phyloP scores from a whole-genome alignment of 2,113 vertebrate genomes.

The Eublepharis macularius region DNA sequence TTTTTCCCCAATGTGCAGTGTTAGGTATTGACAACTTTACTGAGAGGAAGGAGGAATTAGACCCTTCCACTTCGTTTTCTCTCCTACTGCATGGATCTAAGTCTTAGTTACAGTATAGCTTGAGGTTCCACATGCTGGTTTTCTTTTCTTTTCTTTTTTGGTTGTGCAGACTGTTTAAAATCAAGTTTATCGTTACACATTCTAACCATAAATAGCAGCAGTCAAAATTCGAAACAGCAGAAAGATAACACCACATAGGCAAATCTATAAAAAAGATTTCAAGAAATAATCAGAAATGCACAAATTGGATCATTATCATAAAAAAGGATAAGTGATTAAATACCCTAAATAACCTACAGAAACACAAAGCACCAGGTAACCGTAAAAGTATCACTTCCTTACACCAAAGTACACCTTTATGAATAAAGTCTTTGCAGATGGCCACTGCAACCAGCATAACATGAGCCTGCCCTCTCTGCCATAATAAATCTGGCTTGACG shows the following conservation, averaged over 20 bases:
- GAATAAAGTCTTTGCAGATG: neutral
- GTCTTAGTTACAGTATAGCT: neutral
- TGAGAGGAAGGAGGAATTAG: neutral
- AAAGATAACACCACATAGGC: neutral
- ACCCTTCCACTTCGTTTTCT: neutral
- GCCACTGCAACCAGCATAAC: neutral
- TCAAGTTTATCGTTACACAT: neutral
- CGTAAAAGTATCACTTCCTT: conserved; percentile 2
- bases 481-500: conserved; percentile 29
- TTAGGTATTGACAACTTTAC: conserved; percentile 4
- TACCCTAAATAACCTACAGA: neutral
- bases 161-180: neutral
- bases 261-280: neutral
- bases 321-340: conserved; percentile 13
- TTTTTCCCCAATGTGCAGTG: fast-evolving
- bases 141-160: neutral
- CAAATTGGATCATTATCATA: conserved; percentile 6
- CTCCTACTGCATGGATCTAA: conserved; percentile 15
- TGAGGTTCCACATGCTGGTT: fast-evolving
- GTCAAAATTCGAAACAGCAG: neutral
- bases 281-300: neutral
- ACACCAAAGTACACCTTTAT: neutral
- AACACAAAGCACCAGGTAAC: neutral
- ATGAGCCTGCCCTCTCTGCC: neutral
- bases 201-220: neutral